Percentiles rank a stretch among this genome's conserved stretches.
Conservation (phyloP, 2,888 invertebrate species). For the Gerosis bhagava region DNA sequence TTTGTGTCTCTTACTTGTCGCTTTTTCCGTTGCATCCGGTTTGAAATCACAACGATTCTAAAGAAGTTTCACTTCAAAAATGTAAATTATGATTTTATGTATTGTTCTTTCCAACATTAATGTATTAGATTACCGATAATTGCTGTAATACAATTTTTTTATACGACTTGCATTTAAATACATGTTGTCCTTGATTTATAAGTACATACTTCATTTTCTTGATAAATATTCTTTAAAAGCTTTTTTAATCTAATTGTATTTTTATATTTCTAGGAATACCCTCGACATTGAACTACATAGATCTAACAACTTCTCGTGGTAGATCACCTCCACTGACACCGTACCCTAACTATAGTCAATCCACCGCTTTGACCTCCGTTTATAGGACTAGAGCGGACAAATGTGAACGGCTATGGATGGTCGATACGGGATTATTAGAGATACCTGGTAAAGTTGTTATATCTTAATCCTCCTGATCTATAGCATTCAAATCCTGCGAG, state of each 20-base stretch:
- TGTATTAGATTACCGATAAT: too few relatives aligned
- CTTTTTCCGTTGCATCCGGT: too few relatives aligned
- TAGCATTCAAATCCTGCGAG: too few relatives aligned
- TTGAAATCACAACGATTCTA: too few relatives aligned
- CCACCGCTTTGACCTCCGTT: slow-evolving; percentile 82
- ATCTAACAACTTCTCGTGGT: slow-evolving; percentile 44
- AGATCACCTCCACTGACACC: slow-evolving; percentile 60
- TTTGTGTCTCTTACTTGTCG: too few relatives aligned
- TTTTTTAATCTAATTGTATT: too few relatives aligned
- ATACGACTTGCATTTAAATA: too few relatives aligned
- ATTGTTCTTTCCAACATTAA: too few relatives aligned
- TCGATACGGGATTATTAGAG: slow-evolving; percentile 89
- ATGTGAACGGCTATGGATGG: slow-evolving; percentile 90
- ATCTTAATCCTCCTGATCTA: too few relatives aligned
- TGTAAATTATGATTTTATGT: neutral
- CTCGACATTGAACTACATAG: slow-evolving; percentile 83
- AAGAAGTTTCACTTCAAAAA: too few relatives aligned
- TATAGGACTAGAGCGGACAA: slow-evolving; percentile 87
- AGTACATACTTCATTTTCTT: neutral
- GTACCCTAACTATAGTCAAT: slow-evolving; percentile 51
- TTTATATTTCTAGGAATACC: slow-evolving; percentile 83
- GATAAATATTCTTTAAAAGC: neutral
- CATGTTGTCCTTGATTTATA: too few relatives aligned
- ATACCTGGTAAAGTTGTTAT: slow-evolving; percentile 83
- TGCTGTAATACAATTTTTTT: too few relatives aligned